phyloP scores from a whole-genome alignment of 2,113 vertebrate species.

The Prolemur simus region DNA sequence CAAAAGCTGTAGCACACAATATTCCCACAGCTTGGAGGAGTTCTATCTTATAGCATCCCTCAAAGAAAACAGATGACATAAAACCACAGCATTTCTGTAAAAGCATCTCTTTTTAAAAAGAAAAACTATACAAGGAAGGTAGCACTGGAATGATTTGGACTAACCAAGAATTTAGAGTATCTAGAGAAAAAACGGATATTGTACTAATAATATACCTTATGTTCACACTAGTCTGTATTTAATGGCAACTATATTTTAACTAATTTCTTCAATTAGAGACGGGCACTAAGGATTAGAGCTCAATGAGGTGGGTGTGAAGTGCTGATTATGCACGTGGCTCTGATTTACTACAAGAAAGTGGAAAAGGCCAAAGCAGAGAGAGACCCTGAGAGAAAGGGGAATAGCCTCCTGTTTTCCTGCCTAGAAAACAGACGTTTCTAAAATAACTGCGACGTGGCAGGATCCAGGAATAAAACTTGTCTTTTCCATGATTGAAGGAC shows the following conservation, averaged over 20 bases:
- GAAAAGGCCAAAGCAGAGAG: background rate
- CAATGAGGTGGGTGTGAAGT: background rate
- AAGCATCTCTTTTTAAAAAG: background rate
- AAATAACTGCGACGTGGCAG: background rate
- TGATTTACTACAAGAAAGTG: background rate
- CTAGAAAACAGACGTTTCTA: conserved; percentile 3
- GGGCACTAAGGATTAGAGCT: background rate
- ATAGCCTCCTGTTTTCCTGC: background rate
- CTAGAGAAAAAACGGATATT: background rate
- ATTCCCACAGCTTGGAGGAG: accelerated
- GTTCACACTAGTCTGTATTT: background rate
- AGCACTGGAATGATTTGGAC: background rate
- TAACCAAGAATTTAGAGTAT: background rate
- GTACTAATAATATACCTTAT: background rate
- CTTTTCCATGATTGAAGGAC: background rate
- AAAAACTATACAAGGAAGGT: background rate
- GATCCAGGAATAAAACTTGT: background rate
- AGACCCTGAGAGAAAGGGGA: background rate
- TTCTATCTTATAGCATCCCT: background rate
- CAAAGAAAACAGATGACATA: background rate
- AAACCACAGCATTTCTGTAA: background rate
- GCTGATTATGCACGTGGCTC: background rate
- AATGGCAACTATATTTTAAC: background rate
- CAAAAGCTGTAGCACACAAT: background rate
- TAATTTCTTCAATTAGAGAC: background rate